Conservation (phyloP, 2,113 vertebrate species). For the Panurus biarmicus region DNA sequence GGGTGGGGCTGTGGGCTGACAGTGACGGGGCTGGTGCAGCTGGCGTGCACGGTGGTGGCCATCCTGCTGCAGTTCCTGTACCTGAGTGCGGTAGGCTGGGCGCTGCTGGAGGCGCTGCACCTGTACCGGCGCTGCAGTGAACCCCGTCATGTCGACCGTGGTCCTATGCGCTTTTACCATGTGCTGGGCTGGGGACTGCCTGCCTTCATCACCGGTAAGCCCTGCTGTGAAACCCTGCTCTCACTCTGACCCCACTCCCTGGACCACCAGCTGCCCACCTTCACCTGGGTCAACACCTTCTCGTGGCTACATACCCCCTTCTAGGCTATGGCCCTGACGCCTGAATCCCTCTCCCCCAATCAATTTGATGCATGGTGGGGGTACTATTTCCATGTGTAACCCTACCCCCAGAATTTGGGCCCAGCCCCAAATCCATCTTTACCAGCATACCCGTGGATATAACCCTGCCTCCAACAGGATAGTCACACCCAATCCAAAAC, state of each 20-base stretch:
- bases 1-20: neutral
- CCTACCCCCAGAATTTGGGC: neutral
- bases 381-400: neutral
- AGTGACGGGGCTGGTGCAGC: constrained; percentile 63
- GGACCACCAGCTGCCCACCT: neutral
- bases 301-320: neutral
- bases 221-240: neutral
- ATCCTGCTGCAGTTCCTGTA: constrained; percentile 95
- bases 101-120: constrained; percentile 89
- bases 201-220: constrained; percentile 87
- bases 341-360: neutral
- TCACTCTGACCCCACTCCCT: neutral
- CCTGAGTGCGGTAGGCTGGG: constrained; percentile 91
- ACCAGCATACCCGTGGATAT: neutral
- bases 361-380: neutral
- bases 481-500: neutral
- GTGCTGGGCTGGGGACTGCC: constrained; percentile 93
- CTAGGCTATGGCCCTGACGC: neutral
- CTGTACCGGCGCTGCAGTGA: constrained; percentile 87
- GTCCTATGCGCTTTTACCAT: constrained; percentile 96
- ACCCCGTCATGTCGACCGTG: constrained; percentile 85
- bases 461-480: neutral
- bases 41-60: constrained; percentile 89
- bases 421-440: neutral
- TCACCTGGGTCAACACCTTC: neutral